phyloP scores from a whole-genome alignment of 2,113 vertebrate genomes.

The Stomatorhinus ivindoensis region DNA sequence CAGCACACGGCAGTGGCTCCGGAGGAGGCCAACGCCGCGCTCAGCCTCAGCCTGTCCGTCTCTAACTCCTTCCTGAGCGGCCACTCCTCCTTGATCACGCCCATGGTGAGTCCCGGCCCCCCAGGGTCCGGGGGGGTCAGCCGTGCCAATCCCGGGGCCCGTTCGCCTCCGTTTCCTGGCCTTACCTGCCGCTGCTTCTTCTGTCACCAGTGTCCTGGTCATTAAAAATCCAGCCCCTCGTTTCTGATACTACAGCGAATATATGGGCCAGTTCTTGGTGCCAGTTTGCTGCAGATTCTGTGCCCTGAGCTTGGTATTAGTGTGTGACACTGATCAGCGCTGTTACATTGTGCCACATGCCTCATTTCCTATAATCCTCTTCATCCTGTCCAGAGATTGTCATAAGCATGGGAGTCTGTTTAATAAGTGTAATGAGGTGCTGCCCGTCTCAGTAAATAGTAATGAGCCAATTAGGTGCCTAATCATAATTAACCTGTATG shows the following conservation, averaged over 20 bases:
- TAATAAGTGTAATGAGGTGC: background rate
- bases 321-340: background rate
- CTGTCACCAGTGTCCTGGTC: background rate
- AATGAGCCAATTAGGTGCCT: background rate
- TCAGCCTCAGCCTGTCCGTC: constrained; percentile 91
- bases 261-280: background rate
- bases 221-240: background rate
- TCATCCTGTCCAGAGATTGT: background rate
- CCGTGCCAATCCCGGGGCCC: constrained; percentile 10
- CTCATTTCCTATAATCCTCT: background rate
- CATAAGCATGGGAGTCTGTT: background rate
- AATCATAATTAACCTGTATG: background rate
- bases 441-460: background rate
- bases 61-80: constrained; percentile 98
- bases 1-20: constrained; percentile 80
- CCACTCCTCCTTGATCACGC: constrained; percentile 83
- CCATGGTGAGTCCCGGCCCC: constrained; percentile 79
- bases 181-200: constrained; percentile 24
- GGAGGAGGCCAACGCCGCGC: constrained; percentile 81
- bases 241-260: background rate
- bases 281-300: background rate
- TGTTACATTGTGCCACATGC: background rate
- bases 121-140: background rate
- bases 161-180: constrained; percentile 39
- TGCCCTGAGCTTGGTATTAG: background rate